Percentiles rank a stretch among this genome's conserved stretches.
Conservation (phyloP, 2,113 vertebrate species). For the Odobenus rosmarus region DNA sequence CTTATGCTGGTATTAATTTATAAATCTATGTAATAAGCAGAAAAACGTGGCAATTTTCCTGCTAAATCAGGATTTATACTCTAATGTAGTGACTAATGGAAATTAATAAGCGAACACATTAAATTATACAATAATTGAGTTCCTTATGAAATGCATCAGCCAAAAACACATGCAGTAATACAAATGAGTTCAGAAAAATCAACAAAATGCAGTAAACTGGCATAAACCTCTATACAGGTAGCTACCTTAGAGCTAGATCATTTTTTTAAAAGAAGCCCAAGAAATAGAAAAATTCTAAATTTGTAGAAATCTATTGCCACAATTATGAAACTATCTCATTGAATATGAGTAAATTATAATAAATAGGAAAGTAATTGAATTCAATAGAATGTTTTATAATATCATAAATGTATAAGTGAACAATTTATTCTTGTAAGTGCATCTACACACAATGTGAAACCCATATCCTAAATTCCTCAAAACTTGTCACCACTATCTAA, state of each 20-base stretch:
- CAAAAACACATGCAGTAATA: background rate
- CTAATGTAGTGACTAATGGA: background rate
- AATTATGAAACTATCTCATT: background rate
- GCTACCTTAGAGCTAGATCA: fast-evolving
- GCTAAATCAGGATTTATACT: background rate
- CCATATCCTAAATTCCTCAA: background rate
- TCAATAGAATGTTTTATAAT: background rate
- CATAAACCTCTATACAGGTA: background rate
- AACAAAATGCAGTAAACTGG: background rate
- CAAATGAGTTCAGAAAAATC: constrained; percentile 13
- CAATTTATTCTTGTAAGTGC: background rate
- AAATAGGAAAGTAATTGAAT: background rate
- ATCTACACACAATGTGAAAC: background rate
- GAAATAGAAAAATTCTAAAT: background rate
- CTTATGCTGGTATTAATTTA: background rate
- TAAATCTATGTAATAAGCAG: background rate
- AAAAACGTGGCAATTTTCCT: background rate
- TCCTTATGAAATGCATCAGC: background rate
- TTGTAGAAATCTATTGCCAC: background rate
- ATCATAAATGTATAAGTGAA: background rate
- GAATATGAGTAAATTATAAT: background rate
- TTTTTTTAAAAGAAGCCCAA: background rate
- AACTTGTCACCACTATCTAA: background rate
- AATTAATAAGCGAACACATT: background rate
- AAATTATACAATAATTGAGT: background rate